Base-by-base conservation (phyloP, 2,113 vertebrate genomes). In the Gadus macrocephalus region DNA sequence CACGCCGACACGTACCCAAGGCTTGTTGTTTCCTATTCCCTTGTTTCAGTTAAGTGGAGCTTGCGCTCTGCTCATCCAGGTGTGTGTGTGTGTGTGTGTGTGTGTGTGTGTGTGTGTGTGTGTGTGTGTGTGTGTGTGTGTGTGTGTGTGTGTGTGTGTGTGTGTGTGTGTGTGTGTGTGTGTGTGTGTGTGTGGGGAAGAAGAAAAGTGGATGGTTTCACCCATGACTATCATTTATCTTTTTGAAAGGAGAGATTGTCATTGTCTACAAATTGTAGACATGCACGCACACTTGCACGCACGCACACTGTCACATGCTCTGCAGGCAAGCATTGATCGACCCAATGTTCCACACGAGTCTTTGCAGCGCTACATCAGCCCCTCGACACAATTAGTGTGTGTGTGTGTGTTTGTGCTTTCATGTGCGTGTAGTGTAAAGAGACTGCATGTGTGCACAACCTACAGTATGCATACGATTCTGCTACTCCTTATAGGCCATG, bases 221-320 rank as follows among this genome's bases (percentile, higher is more conserved):
- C 71, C 70, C 73, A 78, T 76, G 68, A 76, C 68, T 53, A 27
- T 70, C 58, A 62, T 78, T 72, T 68, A 38, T 55, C 42, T 35
- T 53, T 15, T 31, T 55, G 56, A 9, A 9, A 3, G 25, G 27
- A 25, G 22, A 53, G 53, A 53, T 56, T 16, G 66, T 25, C 56
- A 28, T 76, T 42, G 49, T 69, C 55, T 58, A 64, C 62, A 64
- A 72, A 69, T 42, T 42, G 17, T 15, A 74, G 69, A 64, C 3
- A 66, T n/a, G 25, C 70, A 31, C 1, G 42, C 70, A 77, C 6
- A 25, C 68, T 14, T 20, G 20, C 3, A 66, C 20, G 25, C 70
- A 31, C 1, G 42, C 70, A 77, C 6, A 25, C 68, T 14, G 49
- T 20, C 65, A 65, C 31, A 69, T 7, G 53, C 66, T 12, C 15